Percentiles rank a stretch among this genome's conserved stretches.
These are phyloP conservation scores for Protobothrops mucrosquamatus DNA, from an alignment of 2,113 vertebrate species.

Conservation along the genomic window DNA sequence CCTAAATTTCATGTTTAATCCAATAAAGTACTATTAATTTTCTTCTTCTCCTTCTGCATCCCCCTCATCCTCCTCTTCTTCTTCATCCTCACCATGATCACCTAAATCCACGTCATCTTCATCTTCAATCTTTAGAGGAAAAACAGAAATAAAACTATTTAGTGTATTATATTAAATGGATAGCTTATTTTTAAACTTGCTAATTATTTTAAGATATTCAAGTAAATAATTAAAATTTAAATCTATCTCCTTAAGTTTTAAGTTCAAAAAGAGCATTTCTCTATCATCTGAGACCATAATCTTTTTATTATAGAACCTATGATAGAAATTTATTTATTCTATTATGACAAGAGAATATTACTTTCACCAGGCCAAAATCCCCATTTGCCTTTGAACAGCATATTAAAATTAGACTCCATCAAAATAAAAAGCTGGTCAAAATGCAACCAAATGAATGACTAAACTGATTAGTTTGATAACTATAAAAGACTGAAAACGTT, in stretches of 20 bases:
- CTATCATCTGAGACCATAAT: not conserved
- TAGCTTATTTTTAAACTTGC: not conserved
- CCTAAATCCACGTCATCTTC: slow-evolving; percentile 76
- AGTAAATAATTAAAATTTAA: not conserved
- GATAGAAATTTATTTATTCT: not conserved
- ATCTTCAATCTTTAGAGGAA: slow-evolving; percentile 72
- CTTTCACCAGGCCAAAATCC: not conserved
- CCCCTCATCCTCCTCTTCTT: slow-evolving; percentile 70
- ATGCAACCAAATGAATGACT: not conserved
- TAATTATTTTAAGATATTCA: not conserved
- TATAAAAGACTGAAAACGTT: not conserved
- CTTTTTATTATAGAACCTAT: not conserved
- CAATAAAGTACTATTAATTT: slow-evolving; percentile 32
- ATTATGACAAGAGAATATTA: not conserved
- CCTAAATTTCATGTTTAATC: slow-evolving; percentile 32
- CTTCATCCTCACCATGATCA: slow-evolving; percentile 75
- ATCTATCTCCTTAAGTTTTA: not conserved
- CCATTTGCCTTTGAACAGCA: not conserved
- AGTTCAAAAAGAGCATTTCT: not conserved
- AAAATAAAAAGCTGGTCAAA: not conserved
- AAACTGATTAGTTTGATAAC: not conserved
- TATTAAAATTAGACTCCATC: not conserved
- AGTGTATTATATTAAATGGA: not conserved
- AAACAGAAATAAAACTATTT: not conserved
- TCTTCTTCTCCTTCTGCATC: slow-evolving; percentile 59